Evolutionary conservation across 2,888 invertebrate genomes (phyloP), one percentile per base, ranked within the genome.

Genomic region (Hemistola chrysoprasaria): DNA sequence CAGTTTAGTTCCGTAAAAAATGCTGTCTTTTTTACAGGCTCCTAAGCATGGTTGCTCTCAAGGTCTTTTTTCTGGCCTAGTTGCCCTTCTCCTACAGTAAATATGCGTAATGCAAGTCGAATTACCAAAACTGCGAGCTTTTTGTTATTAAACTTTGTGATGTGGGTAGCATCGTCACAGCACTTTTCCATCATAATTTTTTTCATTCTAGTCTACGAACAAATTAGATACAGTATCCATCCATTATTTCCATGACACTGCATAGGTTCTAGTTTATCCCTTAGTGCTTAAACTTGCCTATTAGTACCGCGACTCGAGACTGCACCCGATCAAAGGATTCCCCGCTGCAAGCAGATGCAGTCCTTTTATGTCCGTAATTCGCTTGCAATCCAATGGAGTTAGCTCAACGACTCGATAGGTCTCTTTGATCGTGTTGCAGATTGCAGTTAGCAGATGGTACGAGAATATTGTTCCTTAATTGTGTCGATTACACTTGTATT

Each of bases 251-350:
- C 41, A 31, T 35, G 26, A 35, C 25, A n/a, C 2, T 29, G 34
- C 34, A 20, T 27, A 10, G 6, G 16, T 8, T 23, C 25, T 23
- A 23, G 39, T 6, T 6, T 33, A 28, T 20, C n/a, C 22, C 27
- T 9, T 25, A 8, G 6, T 26, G 8, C 8, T 16, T 1, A 11
- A 22, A 20, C 10, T 9, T 8, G 32, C 22, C 39, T 16, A 9
- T 26, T 26, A 33, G 32, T 24, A n/a, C 32, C 9, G 8, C 9
- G 16, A 21, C 26, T 25, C 20, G 20, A 39, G 29, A 10, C 7
- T 41, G 46, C 40, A 41, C 27, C 46, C 27, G 46, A 46, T 46
- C 46, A 46, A 46, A 46, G 46, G 38, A 29, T 21, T 22, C 24
- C 31, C 27, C 9, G 6, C 16, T 8, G 24, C 24, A 8, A 16